Conservation (phyloP, 2,113 vertebrate species). For the Tilapia sparmanii region DNA sequence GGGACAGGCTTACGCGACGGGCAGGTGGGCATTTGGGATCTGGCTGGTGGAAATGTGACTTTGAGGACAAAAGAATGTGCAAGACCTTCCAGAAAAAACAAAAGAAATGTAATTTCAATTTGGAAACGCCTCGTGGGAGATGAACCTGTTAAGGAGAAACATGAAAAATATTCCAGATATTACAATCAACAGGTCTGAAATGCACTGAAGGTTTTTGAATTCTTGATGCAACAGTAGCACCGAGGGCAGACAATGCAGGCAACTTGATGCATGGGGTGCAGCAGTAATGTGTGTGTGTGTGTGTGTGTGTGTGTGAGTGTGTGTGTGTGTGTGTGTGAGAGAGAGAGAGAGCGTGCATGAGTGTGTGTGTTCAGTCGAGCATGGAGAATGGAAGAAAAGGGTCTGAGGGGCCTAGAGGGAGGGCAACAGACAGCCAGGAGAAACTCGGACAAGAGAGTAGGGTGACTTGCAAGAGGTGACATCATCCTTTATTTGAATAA, state of each 20-base stretch:
- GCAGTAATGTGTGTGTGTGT: conserved; percentile 12
- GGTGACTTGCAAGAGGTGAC: conserved; percentile 70
- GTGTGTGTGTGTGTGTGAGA: background rate
- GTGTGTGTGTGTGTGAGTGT: conserved; percentile 14
- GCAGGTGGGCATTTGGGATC: background rate
- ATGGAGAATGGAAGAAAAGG: conserved; percentile 54
- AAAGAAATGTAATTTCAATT: background rate
- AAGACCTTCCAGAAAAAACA: background rate
- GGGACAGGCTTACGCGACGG: background rate
- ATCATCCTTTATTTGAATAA: conserved; percentile 76
- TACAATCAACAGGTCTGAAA: conserved; percentile 43
- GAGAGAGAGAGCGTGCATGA: background rate
- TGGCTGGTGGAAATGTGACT: background rate
- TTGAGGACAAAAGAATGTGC: background rate
- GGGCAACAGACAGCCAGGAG: conserved; percentile 47
- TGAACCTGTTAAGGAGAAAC: background rate
- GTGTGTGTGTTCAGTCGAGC: conserved; percentile 43
- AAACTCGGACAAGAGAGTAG: conserved; percentile 46
- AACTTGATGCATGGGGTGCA: conserved; percentile 45
- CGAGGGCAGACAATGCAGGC: conserved; percentile 24
- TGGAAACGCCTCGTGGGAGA: background rate
- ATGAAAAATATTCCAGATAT: background rate
- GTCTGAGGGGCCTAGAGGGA: conserved; percentile 39
- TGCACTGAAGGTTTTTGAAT: background rate
- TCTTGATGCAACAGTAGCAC: conserved; percentile 24